Evolutionary conservation across 2,888 invertebrate species (phyloP), one percentile per base, ranked within the genome.

Genomic region (Eupithecia vulgata): DNA sequence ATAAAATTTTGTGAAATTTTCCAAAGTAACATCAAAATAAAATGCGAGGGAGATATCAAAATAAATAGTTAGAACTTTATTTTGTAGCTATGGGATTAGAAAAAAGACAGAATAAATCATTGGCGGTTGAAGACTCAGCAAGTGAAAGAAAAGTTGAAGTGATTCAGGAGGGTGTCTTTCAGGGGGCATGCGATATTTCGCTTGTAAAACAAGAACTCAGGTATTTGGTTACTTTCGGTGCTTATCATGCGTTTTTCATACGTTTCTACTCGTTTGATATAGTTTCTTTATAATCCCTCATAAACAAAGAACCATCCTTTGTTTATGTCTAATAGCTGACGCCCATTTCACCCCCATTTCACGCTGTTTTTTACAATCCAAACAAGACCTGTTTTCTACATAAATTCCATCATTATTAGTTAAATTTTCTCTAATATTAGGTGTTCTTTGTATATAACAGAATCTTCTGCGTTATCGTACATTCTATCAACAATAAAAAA

Each of bases 61-160:
- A 79, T 77, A 78, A 74, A 69, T 71, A 73, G 52, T 71, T 71
- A 57, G 65, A 79, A 79, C 67, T 71, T 78, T 73, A 10, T 35
- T 45, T 71, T 52, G 40, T 25, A 67, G 64, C 61, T 67, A 77
- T 84, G 81, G 81, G 83, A 37, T 83, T 81, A 77, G 79, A 81
- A 64, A 81, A 80, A 68, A 78, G 81, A 61, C 74, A 79, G 35
- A 71, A 76, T 34, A 76, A 77, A 45, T 61, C 71, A 74, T 70
- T 76, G 64, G 59, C 70, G 13, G 71, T 62, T 73, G 73, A 65
- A 67, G 75, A 71, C 59, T 71, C 80, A 25, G 65, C 74, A 30
- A 72, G 45, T 25, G 82, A 72, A 13, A 81, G 79, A 82, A 84
- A 82, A 76, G 83, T 82, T 25, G 84, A 84, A 74, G 80, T 81